Conservation (phyloP, 2,888 invertebrate species). For the Drosophila lutescens region DNA sequence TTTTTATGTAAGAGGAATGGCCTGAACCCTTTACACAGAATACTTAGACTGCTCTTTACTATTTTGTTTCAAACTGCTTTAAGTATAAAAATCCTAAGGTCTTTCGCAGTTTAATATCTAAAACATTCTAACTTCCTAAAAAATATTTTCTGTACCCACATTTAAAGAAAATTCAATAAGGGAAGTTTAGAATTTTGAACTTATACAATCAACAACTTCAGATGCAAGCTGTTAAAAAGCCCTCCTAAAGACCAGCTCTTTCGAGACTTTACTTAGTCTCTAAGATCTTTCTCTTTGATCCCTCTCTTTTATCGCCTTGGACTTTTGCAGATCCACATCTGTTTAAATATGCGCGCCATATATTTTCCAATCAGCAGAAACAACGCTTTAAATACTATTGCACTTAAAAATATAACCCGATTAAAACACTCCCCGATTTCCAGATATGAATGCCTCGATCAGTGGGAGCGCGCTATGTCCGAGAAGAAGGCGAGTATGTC, state of each 20-base stretch:
- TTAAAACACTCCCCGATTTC: neutral
- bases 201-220: neutral
- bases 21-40: neutral
- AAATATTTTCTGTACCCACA: neutral
- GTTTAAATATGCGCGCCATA: conserved; percentile 40
- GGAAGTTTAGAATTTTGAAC: neutral
- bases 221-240: neutral
- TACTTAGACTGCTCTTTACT: neutral
- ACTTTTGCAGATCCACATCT: conserved; percentile 4
- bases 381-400: conserved; percentile 77
- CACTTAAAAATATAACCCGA: conserved; percentile 76
- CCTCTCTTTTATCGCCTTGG: neutral
- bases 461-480: conserved; percentile 98
- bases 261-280: neutral
- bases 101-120: neutral
- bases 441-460: conserved; percentile 51
- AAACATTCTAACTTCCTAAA: neutral
- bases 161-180: neutral
- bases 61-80: neutral
- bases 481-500: conserved; percentile 98
- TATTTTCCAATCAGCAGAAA: conserved; percentile 36
- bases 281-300: neutral
- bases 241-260: neutral
- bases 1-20: neutral
- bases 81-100: neutral